These are phyloP conservation scores for Ophioderma brevispina DNA, from an alignment of 35 echinoderm and acorn worm genomes.

Conservation along the genomic window DNA sequence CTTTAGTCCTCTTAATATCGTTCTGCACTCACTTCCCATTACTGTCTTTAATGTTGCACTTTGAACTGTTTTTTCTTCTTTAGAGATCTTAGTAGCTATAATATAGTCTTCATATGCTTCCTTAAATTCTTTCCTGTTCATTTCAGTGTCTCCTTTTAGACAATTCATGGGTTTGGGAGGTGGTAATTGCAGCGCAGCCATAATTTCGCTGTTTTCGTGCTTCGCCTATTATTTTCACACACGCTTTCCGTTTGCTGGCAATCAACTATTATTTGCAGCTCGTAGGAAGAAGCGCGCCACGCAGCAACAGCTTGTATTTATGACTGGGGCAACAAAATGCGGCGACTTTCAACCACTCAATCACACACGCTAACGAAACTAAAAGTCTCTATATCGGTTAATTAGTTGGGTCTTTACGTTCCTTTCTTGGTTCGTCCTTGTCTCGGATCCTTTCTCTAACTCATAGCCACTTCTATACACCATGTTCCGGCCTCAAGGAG, in stretches of 20 bases:
- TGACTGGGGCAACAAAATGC: not conserved
- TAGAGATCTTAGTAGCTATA: not conserved
- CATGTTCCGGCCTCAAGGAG: not conserved
- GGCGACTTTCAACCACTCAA: not conserved
- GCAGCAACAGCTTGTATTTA: too few relatives aligned
- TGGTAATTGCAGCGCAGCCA: not conserved
- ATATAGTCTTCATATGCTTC: not conserved
- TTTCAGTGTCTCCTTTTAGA: not conserved
- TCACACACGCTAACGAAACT: too few relatives aligned
- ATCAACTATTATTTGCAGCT: too few relatives aligned
- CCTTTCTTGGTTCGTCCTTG: not conserved
- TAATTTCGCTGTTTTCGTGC: not conserved
- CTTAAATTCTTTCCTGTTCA: not conserved
- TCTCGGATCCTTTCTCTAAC: too few relatives aligned
- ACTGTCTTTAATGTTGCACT: too few relatives aligned
- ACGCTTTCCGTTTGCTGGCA: not conserved
- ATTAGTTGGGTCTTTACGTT: too few relatives aligned
- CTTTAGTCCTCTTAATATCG: not conserved
- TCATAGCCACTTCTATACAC: not conserved
- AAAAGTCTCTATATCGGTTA: too few relatives aligned
- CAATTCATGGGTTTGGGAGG: not conserved
- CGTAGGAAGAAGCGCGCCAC: too few relatives aligned
- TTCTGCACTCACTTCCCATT: not conserved
- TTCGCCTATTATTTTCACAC: not conserved
- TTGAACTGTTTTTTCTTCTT: not conserved